phyloP scores from a whole-genome alignment of 2,797 vertebrate species.

The Lutra lutra region DNA sequence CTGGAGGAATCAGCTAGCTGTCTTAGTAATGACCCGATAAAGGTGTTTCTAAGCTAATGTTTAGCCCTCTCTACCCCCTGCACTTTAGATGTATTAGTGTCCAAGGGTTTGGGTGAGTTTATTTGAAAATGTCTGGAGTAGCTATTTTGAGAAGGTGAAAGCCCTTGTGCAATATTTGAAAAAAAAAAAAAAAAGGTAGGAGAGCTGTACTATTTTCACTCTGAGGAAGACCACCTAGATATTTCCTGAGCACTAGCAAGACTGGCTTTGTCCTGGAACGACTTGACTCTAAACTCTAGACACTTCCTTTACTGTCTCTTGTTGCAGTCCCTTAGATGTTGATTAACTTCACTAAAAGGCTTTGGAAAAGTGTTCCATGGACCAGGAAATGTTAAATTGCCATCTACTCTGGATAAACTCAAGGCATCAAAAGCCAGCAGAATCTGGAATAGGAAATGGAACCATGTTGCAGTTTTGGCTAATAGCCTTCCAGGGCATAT shows the following conservation, averaged over 20 bases:
- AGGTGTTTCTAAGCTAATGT: conserved; percentile 27
- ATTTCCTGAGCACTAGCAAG: background rate
- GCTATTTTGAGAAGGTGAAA: conserved; percentile 21
- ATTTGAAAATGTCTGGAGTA: conserved; percentile 39
- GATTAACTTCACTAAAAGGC: conserved; percentile 40
- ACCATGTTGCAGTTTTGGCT: background rate
- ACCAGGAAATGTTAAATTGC: conserved; percentile 35
- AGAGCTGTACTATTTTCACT: background rate
- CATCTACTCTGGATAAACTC: background rate
- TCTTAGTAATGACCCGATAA: conserved; percentile 32
- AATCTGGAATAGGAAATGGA: background rate
- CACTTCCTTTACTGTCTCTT: background rate
- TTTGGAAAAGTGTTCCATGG: conserved; percentile 48
- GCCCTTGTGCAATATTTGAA: background rate
- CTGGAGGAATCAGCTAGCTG: background rate
- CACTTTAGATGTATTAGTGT: background rate
- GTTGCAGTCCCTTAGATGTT: background rate
- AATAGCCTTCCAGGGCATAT: conserved; percentile 6
- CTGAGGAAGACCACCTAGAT: background rate
- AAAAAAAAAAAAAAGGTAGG: background rate
- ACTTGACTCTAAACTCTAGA: conserved; percentile 10
- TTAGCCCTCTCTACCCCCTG: background rate
- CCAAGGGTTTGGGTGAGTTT: background rate
- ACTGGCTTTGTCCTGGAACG: conserved; percentile 29
- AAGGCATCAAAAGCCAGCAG: conserved; percentile 5